phyloP scores from a whole-genome alignment of 2,888 invertebrate species.

The Patella caerulea region DNA sequence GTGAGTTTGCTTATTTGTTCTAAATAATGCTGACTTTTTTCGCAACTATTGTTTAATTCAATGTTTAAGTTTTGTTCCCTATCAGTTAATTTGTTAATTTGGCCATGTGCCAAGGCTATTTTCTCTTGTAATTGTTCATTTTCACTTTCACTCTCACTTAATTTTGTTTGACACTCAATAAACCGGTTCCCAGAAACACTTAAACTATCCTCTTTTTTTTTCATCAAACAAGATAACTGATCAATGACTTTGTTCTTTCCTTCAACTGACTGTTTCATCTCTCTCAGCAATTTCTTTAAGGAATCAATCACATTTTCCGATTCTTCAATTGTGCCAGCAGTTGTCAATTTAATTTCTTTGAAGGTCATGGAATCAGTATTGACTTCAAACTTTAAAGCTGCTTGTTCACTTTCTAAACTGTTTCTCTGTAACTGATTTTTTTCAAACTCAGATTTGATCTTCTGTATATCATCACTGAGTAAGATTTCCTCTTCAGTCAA shows the following conservation, averaged over 20 bases:
- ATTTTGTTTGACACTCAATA: too few species aligned
- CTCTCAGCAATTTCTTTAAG: not conserved
- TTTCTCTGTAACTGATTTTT: conserved; percentile 25
- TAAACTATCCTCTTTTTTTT: not conserved
- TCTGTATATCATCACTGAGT: conserved; percentile 9
- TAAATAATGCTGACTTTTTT: too few species aligned
- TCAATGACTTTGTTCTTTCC: not conserved
- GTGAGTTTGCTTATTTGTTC: too few species aligned
- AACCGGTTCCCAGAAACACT: not conserved
- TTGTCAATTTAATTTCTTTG: not conserved
- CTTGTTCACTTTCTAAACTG: conserved; percentile 27
- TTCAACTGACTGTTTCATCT: not conserved
- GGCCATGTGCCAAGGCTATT: too few species aligned
- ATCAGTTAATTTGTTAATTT: too few species aligned
- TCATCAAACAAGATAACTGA: not conserved
- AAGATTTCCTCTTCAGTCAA: not conserved
- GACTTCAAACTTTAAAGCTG: not conserved
- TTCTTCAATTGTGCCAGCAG: not conserved
- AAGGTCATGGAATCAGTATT: not conserved
- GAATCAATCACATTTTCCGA: not conserved
- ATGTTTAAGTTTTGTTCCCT: too few species aligned
- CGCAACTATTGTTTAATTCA: too few species aligned
- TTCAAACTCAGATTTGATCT: conserved; percentile 30
- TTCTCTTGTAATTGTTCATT: too few species aligned
- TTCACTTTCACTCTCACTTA: too few species aligned